Conservation (phyloP, 2,888 invertebrate genomes). For the Strigamia transsilvanica region DNA sequence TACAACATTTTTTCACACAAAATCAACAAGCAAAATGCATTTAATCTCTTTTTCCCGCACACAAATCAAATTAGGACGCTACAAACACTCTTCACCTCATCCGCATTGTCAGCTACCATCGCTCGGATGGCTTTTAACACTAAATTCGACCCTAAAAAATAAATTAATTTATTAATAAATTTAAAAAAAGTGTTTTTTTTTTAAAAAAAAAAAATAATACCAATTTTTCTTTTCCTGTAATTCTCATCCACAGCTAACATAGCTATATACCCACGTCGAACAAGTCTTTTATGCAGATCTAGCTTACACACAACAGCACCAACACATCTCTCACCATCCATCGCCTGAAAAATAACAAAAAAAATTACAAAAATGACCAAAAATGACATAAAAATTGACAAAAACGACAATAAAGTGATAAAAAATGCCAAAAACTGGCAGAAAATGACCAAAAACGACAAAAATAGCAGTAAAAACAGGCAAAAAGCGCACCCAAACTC, state of each 20-base stretch:
- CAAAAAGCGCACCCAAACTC: too few species aligned
- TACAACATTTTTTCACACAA: too few species aligned
- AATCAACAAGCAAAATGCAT: too few species aligned
- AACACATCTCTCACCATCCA: constrained; percentile 85
- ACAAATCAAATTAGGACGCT: not conserved
- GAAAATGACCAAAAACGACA: too few species aligned
- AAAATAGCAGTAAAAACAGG: too few species aligned
- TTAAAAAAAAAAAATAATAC: constrained; percentile 64
- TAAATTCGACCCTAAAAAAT: constrained; percentile 72
- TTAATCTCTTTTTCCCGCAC: too few species aligned
- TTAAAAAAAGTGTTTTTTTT: not conserved
- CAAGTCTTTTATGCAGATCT: constrained; percentile 83
- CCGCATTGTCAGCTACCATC: constrained; percentile 95
- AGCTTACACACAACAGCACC: constrained; percentile 99
- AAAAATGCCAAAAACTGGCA: too few species aligned
- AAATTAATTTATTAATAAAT: not conserved
- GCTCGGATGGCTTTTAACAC: constrained; percentile 74
- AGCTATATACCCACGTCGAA: constrained; percentile 96
- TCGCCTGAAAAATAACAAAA: constrained; percentile 71
- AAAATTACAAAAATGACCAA: too few species aligned
- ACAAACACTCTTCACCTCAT: constrained; percentile 72
- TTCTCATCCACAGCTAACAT: constrained; percentile 98
- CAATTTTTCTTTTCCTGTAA: constrained; percentile 92
- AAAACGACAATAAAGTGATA: too few species aligned
- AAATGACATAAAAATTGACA: not conserved